phyloP scores from a whole-genome alignment of 1,140 invertebrate genomes.

The Zaprionus africanus region DNA sequence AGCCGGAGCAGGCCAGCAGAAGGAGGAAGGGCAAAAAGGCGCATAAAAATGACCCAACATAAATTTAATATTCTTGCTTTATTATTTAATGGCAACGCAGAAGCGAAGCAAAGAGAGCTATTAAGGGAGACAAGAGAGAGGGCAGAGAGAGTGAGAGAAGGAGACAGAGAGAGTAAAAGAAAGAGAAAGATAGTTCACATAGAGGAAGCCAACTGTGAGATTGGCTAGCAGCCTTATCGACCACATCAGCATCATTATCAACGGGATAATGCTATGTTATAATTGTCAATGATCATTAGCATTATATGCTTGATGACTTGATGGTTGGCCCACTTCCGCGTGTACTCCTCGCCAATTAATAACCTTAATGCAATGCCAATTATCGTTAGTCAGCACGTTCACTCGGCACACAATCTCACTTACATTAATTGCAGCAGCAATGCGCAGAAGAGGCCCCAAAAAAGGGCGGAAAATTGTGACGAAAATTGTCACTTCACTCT shows the following conservation, averaged over 20 bases:
- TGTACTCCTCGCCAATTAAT: slow-evolving; percentile 55
- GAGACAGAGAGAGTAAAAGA: neutral
- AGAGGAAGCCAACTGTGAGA: neutral
- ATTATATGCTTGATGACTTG: slow-evolving; percentile 51
- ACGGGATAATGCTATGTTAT: slow-evolving; percentile 24
- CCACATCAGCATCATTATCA: slow-evolving; percentile 12
- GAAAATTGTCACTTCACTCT: slow-evolving; percentile 17
- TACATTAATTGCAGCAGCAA: slow-evolving; percentile 77
- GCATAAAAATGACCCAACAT: slow-evolving; percentile 83
- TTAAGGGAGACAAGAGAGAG: neutral
- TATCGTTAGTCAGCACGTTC: slow-evolving; percentile 67
- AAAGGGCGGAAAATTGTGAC: neutral
- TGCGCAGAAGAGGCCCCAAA: slow-evolving; percentile 4
- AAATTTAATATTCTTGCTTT: slow-evolving; percentile 84
- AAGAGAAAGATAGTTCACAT: neutral
- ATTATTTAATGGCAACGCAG: slow-evolving; percentile 76
- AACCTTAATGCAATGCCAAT: slow-evolving; percentile 79
- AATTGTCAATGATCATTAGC: slow-evolving; percentile 49
- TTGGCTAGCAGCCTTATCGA: slow-evolving; percentile 9
- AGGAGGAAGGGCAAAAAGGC: slow-evolving; percentile 16
- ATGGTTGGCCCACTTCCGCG: slow-evolving; percentile 9
- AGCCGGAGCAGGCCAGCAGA: slow-evolving; percentile 14
- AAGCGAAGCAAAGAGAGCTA: slow-evolving; percentile 6
- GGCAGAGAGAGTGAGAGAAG: neutral
- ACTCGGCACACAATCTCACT: slow-evolving; percentile 60